Evolutionary conservation across 23 tunicate species (phyloP), one percentile per base, ranked within the genome.

Genomic region (Aplidium turbinatum): DNA sequence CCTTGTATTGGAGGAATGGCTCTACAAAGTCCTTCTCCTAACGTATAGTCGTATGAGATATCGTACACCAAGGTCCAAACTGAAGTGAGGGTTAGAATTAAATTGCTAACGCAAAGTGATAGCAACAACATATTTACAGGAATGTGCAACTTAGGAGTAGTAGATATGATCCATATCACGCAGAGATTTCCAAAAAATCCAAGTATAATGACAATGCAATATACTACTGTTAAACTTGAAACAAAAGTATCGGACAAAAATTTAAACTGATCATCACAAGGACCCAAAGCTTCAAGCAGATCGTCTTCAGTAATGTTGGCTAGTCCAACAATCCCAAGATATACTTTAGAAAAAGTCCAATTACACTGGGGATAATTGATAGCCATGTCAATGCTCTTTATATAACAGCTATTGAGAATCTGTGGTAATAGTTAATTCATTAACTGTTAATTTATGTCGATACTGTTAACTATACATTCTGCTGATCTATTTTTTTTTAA

Each of bases 1-100:
- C 89, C 89, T 76, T 83, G 89, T 1, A 83, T 64, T 58, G 76
- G 66, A 34, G 82, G 70, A 28, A 75, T 52, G 4, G 61, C 68
- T 11, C 53, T 66, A 31, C 89, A 83, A 19, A 66, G 58, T 2
- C 57, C 55, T 13, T 32, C 35, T 6, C 75, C 69, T 0, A 27
- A 22, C 22, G 39, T 64, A 54, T 83, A 83, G 45, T 66, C 75
- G 75, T 83, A 83, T 46, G 89, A 83, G 5, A 75, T 83, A 70
- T 83, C 76, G 58, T 31, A 18, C 20, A 75, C 33, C 16, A 83
- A 61, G 9, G 82, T 83, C 72, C 76, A 83, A 18, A 82, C 77
- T 31, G 67, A 48, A 30, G 77, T 39, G 4, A 76, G 31, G 4
- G 89, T 58, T 57, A 83, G 35, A 36, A 83, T 32, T 22, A 83